Base-by-base conservation (phyloP, 2,113 vertebrate species). In the Otocyon megalotis region DNA sequence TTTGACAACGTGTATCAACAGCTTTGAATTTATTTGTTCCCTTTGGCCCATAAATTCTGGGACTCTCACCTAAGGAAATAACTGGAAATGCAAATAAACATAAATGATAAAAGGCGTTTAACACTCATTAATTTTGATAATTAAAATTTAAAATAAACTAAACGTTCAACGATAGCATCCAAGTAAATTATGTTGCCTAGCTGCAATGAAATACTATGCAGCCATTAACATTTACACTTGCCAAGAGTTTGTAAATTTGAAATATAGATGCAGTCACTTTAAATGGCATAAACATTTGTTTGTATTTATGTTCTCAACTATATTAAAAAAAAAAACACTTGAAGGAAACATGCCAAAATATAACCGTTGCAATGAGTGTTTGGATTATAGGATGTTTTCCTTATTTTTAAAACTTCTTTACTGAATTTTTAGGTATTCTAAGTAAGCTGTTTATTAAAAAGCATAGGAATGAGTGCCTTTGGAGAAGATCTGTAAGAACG, bases 91-190 rank as follows among this genome's bases (percentile, higher is more conserved):
- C 50, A 79, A 89, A 95, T 71, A 91, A 90, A 65, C 28, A 84
- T 19, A 50, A 77, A 67, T 84, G n/a, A 37, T 82, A 26, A 91
- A 82, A 91, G 28, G 58, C 67, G 15, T 56, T 96, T 62, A 93
- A 81, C 48, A n/a, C 11, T 87, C 26, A 58, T 86, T 95, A 76
- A 93, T n/a, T 96, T 94, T 88, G 60, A 82, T 80, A 93, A 80
- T 67, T 89, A 91, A 90, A 96, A 90, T n/a, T 53, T 77, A 48
- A 69, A 63, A 87, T 60, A 43, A 80, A 60, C 14, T 37, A 74
- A 96, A 94, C 82, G 50, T 63, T 69, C 54, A 83, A 26, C 63
- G 76, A 53, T 30, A 91, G 13, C 28, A 62, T 67, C 35, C 50
- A n/a, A 74, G 35, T 60, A 88, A 96, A 65, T 96, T 69, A 35